phyloP scores from a whole-genome alignment of 2,888 invertebrate species.

The Acholoe squamosa region DNA sequence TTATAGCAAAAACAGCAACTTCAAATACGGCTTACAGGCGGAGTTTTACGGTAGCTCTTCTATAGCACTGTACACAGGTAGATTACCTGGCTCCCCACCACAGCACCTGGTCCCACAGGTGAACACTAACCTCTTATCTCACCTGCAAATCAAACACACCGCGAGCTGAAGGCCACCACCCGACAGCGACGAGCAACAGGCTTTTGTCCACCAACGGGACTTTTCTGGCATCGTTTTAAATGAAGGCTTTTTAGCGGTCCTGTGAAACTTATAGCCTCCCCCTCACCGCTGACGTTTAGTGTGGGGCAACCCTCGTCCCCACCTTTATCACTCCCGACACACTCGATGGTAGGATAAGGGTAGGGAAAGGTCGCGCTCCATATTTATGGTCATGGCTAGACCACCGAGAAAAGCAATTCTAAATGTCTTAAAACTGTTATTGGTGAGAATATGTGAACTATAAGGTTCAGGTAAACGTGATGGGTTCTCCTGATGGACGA shows the following conservation, averaged over 20 bases:
- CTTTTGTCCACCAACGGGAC: slow-evolving; percentile 19
- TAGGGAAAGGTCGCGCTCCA: background rate
- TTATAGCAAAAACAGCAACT: too few relatives aligned
- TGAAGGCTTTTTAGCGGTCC: slow-evolving; percentile 35
- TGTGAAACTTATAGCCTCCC: slow-evolving; percentile 25
- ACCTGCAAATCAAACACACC: slow-evolving; percentile 33
- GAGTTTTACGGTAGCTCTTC: too few relatives aligned
- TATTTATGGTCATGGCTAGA: slow-evolving; percentile 22
- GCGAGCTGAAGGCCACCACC: background rate
- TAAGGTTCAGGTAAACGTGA: too few relatives aligned
- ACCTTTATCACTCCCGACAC: slow-evolving; percentile 34
- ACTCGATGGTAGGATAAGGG: background rate
- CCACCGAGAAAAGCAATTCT: background rate
- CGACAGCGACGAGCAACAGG: slow-evolving; percentile 43
- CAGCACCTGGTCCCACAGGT: slow-evolving; percentile 50
- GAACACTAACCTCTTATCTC: slow-evolving; percentile 50
- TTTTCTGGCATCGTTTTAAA: slow-evolving; percentile 27
- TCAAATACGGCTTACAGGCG: too few relatives aligned
- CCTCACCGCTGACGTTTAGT: background rate
- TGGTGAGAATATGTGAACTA: too few relatives aligned
- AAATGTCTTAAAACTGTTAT: background rate
- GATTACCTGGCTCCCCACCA: background rate
- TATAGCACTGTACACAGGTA: slow-evolving; percentile 9
- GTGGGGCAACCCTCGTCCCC: background rate
- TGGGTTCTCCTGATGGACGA: too few relatives aligned